phyloP scores from a whole-genome alignment of 2,113 vertebrate species.

The Ophiodon elongatus region DNA sequence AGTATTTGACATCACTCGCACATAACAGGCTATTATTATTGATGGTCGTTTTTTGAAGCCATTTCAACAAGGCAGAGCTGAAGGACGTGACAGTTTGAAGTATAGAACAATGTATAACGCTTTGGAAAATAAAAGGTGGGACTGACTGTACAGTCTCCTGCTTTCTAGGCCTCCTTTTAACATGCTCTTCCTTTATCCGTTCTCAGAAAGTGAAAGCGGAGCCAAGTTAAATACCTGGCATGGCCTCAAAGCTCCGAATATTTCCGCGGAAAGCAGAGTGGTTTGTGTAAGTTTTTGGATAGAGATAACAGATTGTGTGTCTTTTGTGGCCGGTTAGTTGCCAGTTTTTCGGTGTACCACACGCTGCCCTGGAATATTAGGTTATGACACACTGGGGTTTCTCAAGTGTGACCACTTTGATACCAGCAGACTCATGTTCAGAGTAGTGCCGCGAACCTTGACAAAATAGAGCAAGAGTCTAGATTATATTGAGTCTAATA shows the following conservation, averaged over 20 bases:
- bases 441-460: background rate
- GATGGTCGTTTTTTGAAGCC: background rate
- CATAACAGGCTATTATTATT: slow-evolving; percentile 34
- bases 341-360: slow-evolving; percentile 45
- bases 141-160: slow-evolving; percentile 9
- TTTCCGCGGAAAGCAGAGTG: slow-evolving; percentile 60
- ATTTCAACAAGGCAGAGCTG: slow-evolving; percentile 3
- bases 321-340: slow-evolving; percentile 52
- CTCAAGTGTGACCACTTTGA: slow-evolving; percentile 22
- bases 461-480: slow-evolving; percentile 4
- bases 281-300: slow-evolving; percentile 66
- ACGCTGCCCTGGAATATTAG: slow-evolving; percentile 40
- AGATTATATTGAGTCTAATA: background rate
- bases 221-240: slow-evolving; percentile 78
- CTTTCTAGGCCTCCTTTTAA: slow-evolving; percentile 41
- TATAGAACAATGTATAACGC: slow-evolving; percentile 16
- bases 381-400: slow-evolving; percentile 41
- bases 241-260: slow-evolving; percentile 64
- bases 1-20: slow-evolving; percentile 24
- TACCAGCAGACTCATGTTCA: too few species aligned
- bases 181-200: slow-evolving; percentile 44
- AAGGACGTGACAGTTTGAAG: slow-evolving; percentile 22
- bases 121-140: slow-evolving; percentile 8
- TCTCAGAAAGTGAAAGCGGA: slow-evolving; percentile 47
- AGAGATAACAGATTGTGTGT: slow-evolving; percentile 69